These are phyloP conservation scores for Vicugna pacos DNA, from an alignment of 2,113 vertebrate species.

Conservation along the genomic window DNA sequence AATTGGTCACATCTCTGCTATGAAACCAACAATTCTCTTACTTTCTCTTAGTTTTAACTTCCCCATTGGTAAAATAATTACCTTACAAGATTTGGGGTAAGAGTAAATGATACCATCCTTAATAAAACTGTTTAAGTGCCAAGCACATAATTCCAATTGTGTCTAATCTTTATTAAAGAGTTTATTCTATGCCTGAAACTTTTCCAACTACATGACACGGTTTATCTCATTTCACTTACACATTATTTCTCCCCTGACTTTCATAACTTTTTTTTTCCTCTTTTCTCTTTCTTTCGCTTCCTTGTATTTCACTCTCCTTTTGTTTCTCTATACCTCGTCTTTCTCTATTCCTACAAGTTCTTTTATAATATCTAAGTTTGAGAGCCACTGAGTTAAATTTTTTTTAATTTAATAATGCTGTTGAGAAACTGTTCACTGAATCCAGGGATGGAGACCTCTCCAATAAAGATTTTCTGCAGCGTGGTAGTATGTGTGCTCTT, in stretches of 20 bases:
- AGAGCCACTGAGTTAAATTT: not conserved
- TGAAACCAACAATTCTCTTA: not conserved
- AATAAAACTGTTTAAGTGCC: not conserved
- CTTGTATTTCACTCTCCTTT: not conserved
- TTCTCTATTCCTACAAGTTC: not conserved
- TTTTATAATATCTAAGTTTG: not conserved
- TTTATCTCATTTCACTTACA: not conserved
- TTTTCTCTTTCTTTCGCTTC: not conserved
- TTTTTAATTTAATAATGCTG: not conserved
- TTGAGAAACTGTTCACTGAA: not conserved
- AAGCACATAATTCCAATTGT: not conserved
- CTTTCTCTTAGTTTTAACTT: not conserved
- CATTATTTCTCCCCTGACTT: not conserved
- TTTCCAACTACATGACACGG: not conserved
- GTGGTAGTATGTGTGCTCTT: fast-evolving
- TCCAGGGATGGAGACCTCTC: not conserved
- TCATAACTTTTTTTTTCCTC: not conserved
- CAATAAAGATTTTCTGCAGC: not conserved
- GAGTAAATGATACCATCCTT: not conserved
- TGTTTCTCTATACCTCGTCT: not conserved
- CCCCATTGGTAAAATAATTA: not conserved
- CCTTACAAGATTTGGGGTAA: not conserved
- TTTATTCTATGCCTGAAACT: not conserved
- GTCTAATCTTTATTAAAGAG: not conserved
- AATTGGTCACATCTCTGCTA: not conserved